Percentiles rank a stretch among this genome's conserved stretches.
These are phyloP conservation scores for Neria commutata DNA, from an alignment of 2,888 invertebrate species.

Conservation along the genomic window DNA sequence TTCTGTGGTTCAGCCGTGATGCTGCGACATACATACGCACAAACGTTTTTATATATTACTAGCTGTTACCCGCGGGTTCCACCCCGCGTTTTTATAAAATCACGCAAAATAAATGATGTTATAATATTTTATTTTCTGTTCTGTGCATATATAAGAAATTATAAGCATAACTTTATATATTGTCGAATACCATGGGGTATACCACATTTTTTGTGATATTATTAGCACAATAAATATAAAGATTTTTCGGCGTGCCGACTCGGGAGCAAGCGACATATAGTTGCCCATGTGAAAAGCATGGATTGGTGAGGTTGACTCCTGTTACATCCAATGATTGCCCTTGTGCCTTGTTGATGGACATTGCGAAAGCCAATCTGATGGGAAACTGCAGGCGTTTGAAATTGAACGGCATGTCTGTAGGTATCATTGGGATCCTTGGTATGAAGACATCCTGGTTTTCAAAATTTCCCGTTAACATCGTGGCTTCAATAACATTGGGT, in stretches of 20 bases:
- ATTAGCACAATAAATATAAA: no score
- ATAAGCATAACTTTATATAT: no score
- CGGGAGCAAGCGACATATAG: constrained; percentile 44
- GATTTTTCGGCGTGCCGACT: constrained; percentile 6
- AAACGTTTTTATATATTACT: no score
- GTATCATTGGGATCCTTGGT: constrained; percentile 49
- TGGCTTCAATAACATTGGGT: constrained; percentile 18
- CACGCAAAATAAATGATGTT: no score
- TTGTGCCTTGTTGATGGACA: constrained; percentile 51
- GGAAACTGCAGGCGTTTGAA: constrained; percentile 50
- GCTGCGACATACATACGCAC: no score
- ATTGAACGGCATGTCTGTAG: constrained; percentile 41
- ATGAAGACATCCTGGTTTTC: constrained; percentile 32
- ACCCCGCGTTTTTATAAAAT: no score
- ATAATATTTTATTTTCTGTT: no score
- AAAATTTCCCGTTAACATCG: constrained; percentile 13
- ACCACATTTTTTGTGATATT: no score
- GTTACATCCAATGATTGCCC: constrained; percentile 41
- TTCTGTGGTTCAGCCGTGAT: no score
- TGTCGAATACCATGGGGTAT: no score
- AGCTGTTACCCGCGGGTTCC: no score
- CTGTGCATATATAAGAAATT: no score
- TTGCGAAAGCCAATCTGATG: constrained; percentile 42
- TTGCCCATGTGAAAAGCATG: constrained; percentile 34
- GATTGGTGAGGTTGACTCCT: constrained; percentile 41